Evolutionary conservation across 2,797 vertebrate genomes (phyloP).

Genomic region (Potorous gilbertii): DNA sequence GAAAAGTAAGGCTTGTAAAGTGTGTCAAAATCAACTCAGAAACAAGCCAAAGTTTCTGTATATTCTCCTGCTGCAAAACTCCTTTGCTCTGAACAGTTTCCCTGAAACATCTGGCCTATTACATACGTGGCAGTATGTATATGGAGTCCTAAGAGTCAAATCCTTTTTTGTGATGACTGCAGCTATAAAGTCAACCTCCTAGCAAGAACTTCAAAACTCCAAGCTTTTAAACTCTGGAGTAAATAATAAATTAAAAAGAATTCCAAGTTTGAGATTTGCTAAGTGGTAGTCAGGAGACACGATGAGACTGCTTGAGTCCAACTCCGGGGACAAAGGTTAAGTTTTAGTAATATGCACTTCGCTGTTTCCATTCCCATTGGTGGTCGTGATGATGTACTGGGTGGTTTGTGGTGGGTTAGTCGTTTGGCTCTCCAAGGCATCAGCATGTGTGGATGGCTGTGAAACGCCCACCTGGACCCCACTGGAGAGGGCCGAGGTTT

Average conservation of each 20-base stretch:
- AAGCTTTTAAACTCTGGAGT: slow-evolving; percentile 67
- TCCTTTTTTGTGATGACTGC: slow-evolving; percentile 60
- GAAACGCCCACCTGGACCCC: slow-evolving; percentile 83
- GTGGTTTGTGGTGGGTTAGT: slow-evolving; percentile 89
- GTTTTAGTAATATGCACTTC: slow-evolving; percentile 96
- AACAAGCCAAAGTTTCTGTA: slow-evolving; percentile 75
- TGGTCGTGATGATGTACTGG: slow-evolving; percentile 96
- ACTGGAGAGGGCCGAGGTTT: slow-evolving; percentile 79
- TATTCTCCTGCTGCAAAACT: slow-evolving; percentile 55
- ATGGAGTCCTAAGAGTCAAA: slow-evolving; percentile 58
- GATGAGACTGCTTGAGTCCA: slow-evolving; percentile 44
- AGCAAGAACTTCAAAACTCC: slow-evolving; percentile 67
- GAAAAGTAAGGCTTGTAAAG: slow-evolving; percentile 79
- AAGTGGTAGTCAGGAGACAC: slow-evolving; percentile 42
- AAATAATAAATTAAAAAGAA: slow-evolving; percentile 65
- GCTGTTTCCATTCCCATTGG: slow-evolving; percentile 89
- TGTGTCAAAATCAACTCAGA: slow-evolving; percentile 74
- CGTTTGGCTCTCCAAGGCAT: slow-evolving; percentile 89
- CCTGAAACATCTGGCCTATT: slow-evolving; percentile 20
- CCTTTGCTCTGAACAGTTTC: slow-evolving; percentile 75
- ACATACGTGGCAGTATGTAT: slow-evolving; percentile 61
- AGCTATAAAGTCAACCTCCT: slow-evolving; percentile 70
- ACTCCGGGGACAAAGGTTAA: slow-evolving; percentile 79
- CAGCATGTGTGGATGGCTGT: slow-evolving; percentile 85
- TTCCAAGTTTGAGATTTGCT: not conserved